A percentile compares a stretch with the other conserved stretches of the same genome.
Evolutionary conservation across 1,140 invertebrate genomes (phyloP).

Genomic region (Agrypnia vestita): DNA sequence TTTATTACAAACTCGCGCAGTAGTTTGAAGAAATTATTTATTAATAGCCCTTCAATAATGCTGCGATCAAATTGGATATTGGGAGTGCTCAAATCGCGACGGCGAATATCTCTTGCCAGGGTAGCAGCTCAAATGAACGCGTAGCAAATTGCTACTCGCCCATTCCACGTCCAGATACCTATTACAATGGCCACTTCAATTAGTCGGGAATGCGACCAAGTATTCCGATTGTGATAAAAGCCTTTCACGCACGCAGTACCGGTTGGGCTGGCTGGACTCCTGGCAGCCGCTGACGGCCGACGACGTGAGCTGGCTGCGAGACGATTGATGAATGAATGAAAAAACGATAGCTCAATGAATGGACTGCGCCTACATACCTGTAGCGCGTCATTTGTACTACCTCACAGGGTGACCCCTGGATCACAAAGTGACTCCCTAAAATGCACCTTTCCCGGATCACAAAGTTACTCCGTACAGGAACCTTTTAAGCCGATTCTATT

Average conservation of each 20-base stretch:
- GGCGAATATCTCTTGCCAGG: background rate
- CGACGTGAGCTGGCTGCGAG: background rate
- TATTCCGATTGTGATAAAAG: conserved; percentile 32
- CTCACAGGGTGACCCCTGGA: too few species aligned
- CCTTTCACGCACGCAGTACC: conserved; percentile 12
- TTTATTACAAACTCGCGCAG: too few species aligned
- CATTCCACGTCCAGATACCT: background rate
- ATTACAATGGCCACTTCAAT: conserved; percentile 36
- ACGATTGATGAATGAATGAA: conserved; percentile 23
- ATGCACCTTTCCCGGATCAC: too few species aligned
- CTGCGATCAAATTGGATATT: too few species aligned
- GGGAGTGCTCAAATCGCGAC: background rate
- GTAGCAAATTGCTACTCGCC: conserved; percentile 27
- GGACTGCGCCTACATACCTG: too few species aligned
- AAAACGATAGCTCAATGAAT: conserved; percentile 16
- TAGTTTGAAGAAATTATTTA: too few species aligned
- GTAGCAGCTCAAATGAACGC: conserved; percentile 18
- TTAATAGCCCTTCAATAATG: too few species aligned
- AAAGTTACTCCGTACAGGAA: too few species aligned
- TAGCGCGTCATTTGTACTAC: too few species aligned
- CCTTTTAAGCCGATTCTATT: too few species aligned
- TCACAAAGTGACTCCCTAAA: too few species aligned
- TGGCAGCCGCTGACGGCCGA: background rate
- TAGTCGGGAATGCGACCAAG: conserved; percentile 39
- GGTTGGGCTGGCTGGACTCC: conserved; percentile 2